phyloP scores from a whole-genome alignment of 2,797 vertebrate species.

The Furcifer pardalis region DNA sequence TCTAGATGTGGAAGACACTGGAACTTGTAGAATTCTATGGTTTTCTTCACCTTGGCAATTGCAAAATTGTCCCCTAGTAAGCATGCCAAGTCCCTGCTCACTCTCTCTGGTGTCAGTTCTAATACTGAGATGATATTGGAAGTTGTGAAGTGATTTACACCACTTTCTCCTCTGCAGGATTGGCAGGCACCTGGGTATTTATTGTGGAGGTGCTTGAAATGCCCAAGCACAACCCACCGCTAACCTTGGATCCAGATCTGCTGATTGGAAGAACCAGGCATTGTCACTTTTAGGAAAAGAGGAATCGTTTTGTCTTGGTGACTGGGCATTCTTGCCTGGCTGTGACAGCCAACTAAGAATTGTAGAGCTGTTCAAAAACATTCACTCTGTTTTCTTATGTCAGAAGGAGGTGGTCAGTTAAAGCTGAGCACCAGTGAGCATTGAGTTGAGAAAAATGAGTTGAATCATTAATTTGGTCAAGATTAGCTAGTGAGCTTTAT shows the following conservation, averaged over 20 bases:
- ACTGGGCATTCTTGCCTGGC: neutral
- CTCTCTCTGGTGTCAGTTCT: neutral
- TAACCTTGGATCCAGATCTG: neutral
- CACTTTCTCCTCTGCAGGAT: too few species aligned
- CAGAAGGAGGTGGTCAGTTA: too few species aligned
- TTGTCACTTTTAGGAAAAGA: neutral
- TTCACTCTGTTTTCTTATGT: too few species aligned
- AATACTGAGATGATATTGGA: neutral
- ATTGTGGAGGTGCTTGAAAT: too few species aligned
- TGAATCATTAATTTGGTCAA: neutral
- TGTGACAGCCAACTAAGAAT: neutral
- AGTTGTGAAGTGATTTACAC: neutral
- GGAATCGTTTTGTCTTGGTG: neutral
- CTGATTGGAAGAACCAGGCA: neutral
- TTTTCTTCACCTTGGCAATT: neutral
- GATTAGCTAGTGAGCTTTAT: neutral
- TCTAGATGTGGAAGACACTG: neutral
- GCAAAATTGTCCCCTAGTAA: neutral
- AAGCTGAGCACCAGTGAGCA: too few species aligned
- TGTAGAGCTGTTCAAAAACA: too few species aligned
- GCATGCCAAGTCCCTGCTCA: too few species aligned
- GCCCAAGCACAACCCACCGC: too few species aligned
- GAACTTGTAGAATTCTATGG: too few species aligned
- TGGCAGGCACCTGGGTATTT: too few species aligned
- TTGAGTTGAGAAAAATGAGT: too few species aligned